Conservation (phyloP, 2,797 vertebrate species). For the Heteromormyrus szaboi region DNA sequence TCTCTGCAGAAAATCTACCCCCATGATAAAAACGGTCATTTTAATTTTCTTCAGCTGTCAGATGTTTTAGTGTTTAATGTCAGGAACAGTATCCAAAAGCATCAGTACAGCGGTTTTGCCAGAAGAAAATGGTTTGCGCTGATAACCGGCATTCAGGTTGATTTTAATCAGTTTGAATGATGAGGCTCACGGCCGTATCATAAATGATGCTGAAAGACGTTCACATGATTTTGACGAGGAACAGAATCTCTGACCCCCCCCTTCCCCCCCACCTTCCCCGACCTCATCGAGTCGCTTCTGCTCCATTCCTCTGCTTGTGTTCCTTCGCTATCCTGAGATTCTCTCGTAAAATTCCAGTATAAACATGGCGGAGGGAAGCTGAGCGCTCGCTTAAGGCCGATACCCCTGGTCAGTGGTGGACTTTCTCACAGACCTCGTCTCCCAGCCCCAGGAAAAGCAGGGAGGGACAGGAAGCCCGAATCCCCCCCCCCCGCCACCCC, state of each 20-base stretch:
- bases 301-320: neutral
- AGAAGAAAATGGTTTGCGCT: neutral
- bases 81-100: neutral
- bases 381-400: neutral
- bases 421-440: conserved; percentile 22
- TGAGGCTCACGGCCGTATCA: neutral
- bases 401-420: neutral
- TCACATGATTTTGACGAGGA: neutral
- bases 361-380: conserved; percentile 7
- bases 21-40: neutral
- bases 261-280: neutral
- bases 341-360: conserved; percentile 2
- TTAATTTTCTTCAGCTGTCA: neutral
- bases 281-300: neutral
- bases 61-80: neutral
- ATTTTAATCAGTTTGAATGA: conserved; percentile 1
- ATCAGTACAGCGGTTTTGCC: neutral
- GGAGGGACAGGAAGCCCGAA: conserved; percentile 19
- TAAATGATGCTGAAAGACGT: neutral
- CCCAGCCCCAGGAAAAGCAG: neutral
- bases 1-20: neutral
- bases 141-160: neutral
- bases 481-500: neutral
- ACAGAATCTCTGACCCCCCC: neutral
- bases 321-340: conserved; percentile 14